These are phyloP conservation scores for Eueides isabella DNA, from an alignment of 1,140 invertebrate genomes.

Conservation along the genomic window DNA sequence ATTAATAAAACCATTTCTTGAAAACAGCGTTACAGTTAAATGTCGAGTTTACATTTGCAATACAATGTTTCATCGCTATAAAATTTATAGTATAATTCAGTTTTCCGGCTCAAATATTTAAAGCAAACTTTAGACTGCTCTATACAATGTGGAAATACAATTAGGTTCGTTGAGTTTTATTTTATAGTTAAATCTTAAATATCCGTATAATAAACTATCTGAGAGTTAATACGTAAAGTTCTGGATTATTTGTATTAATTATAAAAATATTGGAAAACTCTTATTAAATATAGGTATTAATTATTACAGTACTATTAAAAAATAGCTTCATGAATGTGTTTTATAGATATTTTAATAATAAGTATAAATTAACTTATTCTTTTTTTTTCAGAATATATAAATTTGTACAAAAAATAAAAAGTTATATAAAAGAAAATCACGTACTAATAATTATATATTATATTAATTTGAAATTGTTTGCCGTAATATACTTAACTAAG, in stretches of 20 bases:
- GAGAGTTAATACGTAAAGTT: not conserved
- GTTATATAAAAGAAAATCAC: no score
- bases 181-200: slow-evolving; percentile 5
- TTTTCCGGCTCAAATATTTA: slow-evolving; percentile 19
- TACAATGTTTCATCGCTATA: slow-evolving; percentile 20
- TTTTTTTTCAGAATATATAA: no score
- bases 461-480: no score
- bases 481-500: no score
- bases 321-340: no score
- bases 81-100: slow-evolving; percentile 20
- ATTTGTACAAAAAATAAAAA: no score
- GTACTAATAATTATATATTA: no score
- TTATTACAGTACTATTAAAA: no score
- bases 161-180: slow-evolving; percentile 16
- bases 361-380: no score
- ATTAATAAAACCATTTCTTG: slow-evolving; percentile 6
- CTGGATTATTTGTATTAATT: not conserved
- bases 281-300: not conserved
- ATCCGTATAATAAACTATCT: not conserved
- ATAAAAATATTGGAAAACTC: not conserved
- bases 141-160: slow-evolving; percentile 16
- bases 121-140: slow-evolving; percentile 18
- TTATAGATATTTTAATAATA: no score
- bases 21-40: slow-evolving; percentile 8
- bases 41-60: slow-evolving; percentile 18